These are phyloP conservation scores for Heterocephalus glaber DNA, from an alignment of 2,113 vertebrate genomes.

Conservation along the genomic window DNA sequence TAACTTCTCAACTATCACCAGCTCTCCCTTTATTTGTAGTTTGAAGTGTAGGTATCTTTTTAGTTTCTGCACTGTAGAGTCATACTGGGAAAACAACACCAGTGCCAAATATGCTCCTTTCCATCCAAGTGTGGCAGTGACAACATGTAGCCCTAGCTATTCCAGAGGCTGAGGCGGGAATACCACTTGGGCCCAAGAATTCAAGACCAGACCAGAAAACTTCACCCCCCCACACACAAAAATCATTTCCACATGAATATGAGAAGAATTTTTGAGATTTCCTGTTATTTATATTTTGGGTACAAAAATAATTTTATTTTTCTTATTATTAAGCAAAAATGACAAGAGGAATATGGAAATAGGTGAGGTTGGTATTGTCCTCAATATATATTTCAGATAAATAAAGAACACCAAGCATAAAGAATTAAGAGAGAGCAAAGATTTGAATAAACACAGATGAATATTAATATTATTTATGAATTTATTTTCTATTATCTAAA, in stretches of 20 bases:
- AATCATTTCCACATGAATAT: background rate
- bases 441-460: background rate
- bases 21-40: background rate
- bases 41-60: background rate
- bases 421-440: background rate
- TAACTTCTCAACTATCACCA: background rate
- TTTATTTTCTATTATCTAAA: background rate
- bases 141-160: fast-evolving
- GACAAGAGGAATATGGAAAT: background rate
- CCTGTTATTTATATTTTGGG: background rate
- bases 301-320: constrained; percentile 53
- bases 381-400: background rate
- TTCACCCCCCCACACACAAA: background rate
- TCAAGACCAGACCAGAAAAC: background rate
- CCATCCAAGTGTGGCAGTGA: fast-evolving
- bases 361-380: background rate
- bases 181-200: background rate
- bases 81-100: background rate
- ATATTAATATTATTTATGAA: background rate
- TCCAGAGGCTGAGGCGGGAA: background rate
- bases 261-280: constrained; percentile 20
- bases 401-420: background rate
- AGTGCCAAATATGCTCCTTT: background rate
- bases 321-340: background rate
- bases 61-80: background rate